These are phyloP conservation scores for Cyrtorhinus lividipennis DNA, from an alignment of 1,140 invertebrate species.

Conservation along the genomic window DNA sequence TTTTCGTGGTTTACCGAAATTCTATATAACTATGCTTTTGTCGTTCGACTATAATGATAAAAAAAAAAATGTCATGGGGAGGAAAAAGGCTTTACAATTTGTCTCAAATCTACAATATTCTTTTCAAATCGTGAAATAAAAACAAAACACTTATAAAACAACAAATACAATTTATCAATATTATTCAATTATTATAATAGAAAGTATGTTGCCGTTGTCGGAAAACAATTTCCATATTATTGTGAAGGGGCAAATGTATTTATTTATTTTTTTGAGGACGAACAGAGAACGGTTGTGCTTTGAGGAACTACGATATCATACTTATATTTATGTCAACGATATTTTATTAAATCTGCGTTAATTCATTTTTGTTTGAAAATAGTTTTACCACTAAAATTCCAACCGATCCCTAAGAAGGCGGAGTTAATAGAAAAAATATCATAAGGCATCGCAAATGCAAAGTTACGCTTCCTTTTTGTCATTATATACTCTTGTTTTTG, in stretches of 20 bases:
- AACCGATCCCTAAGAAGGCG: constrained; percentile 18
- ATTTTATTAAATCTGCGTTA: background rate
- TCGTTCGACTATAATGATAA: background rate
- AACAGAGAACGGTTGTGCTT: background rate
- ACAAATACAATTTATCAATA: background rate
- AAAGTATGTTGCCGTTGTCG: background rate
- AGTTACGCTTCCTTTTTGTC: constrained; percentile 7
- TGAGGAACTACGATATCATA: constrained; percentile 6
- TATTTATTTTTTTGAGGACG: too few relatives aligned
- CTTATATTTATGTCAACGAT: background rate
- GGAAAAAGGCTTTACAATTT: background rate
- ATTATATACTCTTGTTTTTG: too few relatives aligned
- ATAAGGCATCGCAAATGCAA: constrained; percentile 20
- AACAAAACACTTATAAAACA: background rate
- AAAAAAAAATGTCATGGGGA: background rate
- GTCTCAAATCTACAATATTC: background rate
- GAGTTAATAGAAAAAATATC: constrained; percentile 21
- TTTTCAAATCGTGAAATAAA: background rate
- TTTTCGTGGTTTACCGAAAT: constrained; percentile 8
- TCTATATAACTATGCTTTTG: constrained; percentile 9
- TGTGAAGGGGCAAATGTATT: too few relatives aligned
- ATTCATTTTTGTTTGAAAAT: constrained; percentile 15
- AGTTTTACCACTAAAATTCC: constrained; percentile 9
- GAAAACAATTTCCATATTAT: too few relatives aligned
- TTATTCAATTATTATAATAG: background rate